Evolutionary conservation across 2,888 invertebrate species (phyloP).

Genomic region (Xylophagus ater): DNA sequence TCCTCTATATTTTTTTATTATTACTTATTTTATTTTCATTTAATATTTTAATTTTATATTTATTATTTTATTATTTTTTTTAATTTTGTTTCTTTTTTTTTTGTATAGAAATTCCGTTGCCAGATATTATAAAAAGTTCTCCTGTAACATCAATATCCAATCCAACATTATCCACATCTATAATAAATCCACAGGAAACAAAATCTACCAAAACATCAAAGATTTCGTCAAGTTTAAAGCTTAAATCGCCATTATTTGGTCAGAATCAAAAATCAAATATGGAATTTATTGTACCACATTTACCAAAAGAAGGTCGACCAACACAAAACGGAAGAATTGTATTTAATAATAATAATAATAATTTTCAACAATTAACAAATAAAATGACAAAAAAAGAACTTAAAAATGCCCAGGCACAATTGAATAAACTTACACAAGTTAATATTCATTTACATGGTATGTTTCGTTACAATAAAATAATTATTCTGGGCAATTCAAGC

Average conservation of each 20-base stretch:
- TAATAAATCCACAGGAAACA: constrained; percentile 6
- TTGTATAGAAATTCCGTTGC: constrained; percentile 21
- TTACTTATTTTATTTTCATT: too few species aligned
- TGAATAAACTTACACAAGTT: constrained; percentile 65
- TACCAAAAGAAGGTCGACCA: constrained; percentile 32
- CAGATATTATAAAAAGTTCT: constrained; percentile 20
- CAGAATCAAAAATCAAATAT: constrained; percentile 24
- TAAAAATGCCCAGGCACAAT: constrained; percentile 56
- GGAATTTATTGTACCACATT: constrained; percentile 35
- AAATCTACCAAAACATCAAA: constrained; percentile 8
- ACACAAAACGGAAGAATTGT: constrained; percentile 34
- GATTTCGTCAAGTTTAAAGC: constrained; percentile 8
- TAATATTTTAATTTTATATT: too few species aligned
- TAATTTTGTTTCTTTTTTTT: constrained; percentile 20
- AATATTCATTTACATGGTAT: constrained; percentile 78
- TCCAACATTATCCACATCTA: constrained; percentile 1
- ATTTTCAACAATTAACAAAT: constrained; percentile 11
- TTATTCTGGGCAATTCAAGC: too few species aligned
- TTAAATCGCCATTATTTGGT: constrained; percentile 14
- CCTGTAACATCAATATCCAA: constrained; percentile 3
- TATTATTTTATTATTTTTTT: constrained; percentile 18
- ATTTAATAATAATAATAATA: constrained; percentile 8
- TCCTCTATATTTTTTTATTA: not conserved
- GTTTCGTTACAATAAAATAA: too few species aligned
- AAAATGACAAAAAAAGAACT: constrained; percentile 55